phyloP scores from a whole-genome alignment of 2,888 invertebrate species.

The Camptogramma bilineatum region DNA sequence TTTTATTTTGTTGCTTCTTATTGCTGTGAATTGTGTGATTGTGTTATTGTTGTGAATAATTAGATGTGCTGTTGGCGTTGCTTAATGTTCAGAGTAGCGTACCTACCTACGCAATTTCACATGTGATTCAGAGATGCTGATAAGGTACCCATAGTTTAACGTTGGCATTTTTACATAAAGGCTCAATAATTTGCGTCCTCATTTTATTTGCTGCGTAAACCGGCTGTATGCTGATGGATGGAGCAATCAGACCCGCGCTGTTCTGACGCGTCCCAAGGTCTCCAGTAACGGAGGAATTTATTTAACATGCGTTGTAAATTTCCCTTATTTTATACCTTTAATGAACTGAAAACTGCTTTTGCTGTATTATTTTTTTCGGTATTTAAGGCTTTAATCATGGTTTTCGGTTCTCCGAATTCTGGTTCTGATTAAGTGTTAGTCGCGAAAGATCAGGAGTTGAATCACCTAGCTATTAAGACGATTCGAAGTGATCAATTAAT shows the following conservation, averaged over 20 bases:
- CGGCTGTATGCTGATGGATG: constrained; percentile 71
- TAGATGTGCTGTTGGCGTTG: too few relatives aligned
- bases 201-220: constrained; percentile 60
- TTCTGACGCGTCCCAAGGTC: constrained; percentile 74
- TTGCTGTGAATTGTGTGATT: too few relatives aligned
- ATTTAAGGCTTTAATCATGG: too few relatives aligned
- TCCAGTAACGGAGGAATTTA: constrained; percentile 70
- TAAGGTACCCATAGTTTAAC: constrained; percentile 21
- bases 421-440: too few relatives aligned
- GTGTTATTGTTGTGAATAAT: too few relatives aligned
- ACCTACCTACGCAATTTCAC: too few relatives aligned
- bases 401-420: too few relatives aligned
- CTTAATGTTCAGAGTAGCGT: too few relatives aligned
- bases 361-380: not conserved
- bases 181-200: constrained; percentile 34
- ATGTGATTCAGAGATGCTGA: not conserved
- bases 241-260: constrained; percentile 75
- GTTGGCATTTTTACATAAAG: constrained; percentile 29
- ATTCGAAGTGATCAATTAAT: too few relatives aligned
- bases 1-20: too few relatives aligned
- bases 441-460: too few relatives aligned
- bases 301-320: constrained; percentile 78
- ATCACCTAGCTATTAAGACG: too few relatives aligned
- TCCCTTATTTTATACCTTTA: constrained; percentile 63
- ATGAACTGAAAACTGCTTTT: constrained; percentile 11